Evolutionary conservation across 2,797 vertebrate species (phyloP).

Genomic region (Artibeus lituratus): DNA sequence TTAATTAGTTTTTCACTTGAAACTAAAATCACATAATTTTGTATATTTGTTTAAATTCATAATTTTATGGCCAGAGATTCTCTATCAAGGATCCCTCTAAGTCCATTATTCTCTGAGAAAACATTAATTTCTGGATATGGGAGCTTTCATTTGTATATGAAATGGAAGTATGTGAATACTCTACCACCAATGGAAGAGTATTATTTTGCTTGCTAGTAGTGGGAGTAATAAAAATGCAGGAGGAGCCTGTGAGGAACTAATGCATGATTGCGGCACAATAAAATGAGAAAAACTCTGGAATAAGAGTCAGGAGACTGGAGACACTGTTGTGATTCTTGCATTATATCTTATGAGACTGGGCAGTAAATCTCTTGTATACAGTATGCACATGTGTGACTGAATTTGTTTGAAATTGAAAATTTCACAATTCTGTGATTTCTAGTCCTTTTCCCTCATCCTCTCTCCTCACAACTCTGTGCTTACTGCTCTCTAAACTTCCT

Average conservation of each 20-base stretch:
- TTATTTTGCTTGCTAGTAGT: not conserved
- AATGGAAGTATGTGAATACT: too few species aligned
- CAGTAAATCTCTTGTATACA: not conserved
- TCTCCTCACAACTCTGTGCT: not conserved
- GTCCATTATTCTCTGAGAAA: not conserved
- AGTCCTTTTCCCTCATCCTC: not conserved
- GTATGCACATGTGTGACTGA: not conserved
- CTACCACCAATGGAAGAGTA: not conserved
- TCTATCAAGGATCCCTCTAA: not conserved
- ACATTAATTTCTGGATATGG: not conserved
- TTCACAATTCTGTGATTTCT: not conserved
- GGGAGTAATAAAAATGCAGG: not conserved
- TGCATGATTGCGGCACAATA: not conserved
- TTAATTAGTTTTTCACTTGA: not conserved
- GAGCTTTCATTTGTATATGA: not conserved
- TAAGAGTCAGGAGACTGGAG: not conserved
- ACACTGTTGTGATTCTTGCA: not conserved
- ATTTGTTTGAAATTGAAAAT: not conserved
- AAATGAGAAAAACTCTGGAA: not conserved
- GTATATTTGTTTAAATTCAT: not conserved
- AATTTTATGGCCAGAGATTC: not conserved
- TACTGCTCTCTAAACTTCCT: not conserved
- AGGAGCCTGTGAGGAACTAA: not conserved
- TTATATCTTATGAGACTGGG: not conserved
- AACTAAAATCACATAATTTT: not conserved